phyloP scores from a whole-genome alignment of 2,113 vertebrate species.

The Alexandromys fortis region DNA sequence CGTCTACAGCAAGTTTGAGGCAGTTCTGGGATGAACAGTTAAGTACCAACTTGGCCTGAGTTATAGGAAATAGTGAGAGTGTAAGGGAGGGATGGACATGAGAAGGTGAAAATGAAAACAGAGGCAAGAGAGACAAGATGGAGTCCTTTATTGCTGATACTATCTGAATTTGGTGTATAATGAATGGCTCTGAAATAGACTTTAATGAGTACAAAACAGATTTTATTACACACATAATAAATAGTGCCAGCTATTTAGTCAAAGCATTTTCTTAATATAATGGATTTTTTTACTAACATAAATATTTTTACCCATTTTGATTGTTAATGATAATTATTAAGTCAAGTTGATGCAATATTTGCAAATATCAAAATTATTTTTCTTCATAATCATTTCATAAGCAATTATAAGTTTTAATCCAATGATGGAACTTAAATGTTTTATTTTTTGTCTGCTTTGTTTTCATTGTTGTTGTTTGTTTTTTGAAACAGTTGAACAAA shows the following conservation, averaged over 20 bases:
- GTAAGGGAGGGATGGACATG: background rate
- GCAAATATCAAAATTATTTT: background rate
- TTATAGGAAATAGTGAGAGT: background rate
- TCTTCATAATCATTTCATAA: background rate
- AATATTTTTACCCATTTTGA: background rate
- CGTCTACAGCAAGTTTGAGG: background rate
- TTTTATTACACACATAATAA: fast-evolving
- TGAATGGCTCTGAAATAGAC: background rate
- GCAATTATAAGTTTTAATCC: background rate
- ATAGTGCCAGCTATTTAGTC: background rate
- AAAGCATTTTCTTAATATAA: background rate
- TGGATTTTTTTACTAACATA: background rate
- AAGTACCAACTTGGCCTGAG: no score
- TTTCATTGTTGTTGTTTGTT: no score
- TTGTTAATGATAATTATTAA: background rate
- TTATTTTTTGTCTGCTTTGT: no score
- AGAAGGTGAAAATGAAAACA: fast-evolving
- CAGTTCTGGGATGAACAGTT: background rate
- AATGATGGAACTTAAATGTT: background rate
- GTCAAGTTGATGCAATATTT: background rate
- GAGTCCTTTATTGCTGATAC: background rate
- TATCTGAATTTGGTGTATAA: background rate
- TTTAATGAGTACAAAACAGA: background rate
- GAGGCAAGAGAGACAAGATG: background rate
- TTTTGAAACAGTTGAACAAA: background rate